phyloP scores from a whole-genome alignment of 2,797 vertebrate genomes.

The Hirundo rustica region DNA sequence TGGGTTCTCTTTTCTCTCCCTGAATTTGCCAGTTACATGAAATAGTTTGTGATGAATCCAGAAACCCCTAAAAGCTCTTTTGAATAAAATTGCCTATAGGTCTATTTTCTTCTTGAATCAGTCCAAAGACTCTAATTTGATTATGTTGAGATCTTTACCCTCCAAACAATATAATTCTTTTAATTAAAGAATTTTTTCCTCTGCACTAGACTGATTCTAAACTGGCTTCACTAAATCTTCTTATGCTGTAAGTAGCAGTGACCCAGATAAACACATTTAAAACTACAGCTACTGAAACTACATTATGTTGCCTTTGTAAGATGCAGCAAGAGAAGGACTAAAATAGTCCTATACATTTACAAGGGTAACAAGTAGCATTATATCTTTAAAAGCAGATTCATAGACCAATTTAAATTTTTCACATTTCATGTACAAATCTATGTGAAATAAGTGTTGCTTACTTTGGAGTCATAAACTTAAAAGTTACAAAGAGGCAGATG shows the following conservation, averaged over 20 bases:
- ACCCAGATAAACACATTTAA: slow-evolving; percentile 73
- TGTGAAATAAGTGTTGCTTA: neutral
- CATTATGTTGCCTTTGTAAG: slow-evolving; percentile 49
- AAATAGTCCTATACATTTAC: slow-evolving; percentile 40
- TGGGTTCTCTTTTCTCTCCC: slow-evolving; percentile 6
- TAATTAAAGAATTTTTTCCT: slow-evolving; percentile 46
- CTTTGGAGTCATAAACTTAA: neutral
- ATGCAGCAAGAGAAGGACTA: slow-evolving; percentile 1
- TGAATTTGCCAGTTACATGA: neutral
- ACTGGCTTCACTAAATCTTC: slow-evolving; percentile 61
- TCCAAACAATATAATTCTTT: neutral
- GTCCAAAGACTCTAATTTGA: neutral
- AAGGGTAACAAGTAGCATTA: neutral
- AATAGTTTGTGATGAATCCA: neutral
- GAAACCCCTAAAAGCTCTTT: neutral
- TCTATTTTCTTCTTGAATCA: neutral
- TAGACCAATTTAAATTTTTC: neutral
- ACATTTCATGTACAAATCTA: neutral
- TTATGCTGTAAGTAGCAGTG: slow-evolving; percentile 68
- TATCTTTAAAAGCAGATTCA: neutral
- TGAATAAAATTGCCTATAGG: neutral
- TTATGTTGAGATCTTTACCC: neutral
- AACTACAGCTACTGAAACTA: slow-evolving; percentile 70
- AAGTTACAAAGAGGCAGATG: neutral
- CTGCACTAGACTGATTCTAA: slow-evolving; percentile 44